Evolutionary conservation across 2,113 vertebrate species (phyloP).

Genomic region (Hippocampus comes): DNA sequence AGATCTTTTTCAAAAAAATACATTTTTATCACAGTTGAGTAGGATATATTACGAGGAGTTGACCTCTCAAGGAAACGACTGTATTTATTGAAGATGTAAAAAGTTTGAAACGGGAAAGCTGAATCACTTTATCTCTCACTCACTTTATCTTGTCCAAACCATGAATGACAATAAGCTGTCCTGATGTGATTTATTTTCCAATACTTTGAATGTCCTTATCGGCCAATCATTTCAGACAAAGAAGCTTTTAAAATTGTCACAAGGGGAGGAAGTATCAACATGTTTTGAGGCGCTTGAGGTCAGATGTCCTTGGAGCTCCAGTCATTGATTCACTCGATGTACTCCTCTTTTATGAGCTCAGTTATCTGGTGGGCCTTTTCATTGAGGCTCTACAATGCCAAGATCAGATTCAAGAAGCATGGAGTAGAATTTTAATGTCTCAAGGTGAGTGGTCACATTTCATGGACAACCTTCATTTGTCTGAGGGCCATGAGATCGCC

Average conservation of each 20-base stretch:
- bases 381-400: slow-evolving; percentile 20
- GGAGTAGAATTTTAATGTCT: slow-evolving; percentile 34
- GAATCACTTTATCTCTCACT: background rate
- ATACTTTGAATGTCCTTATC: slow-evolving; percentile 1
- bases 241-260: slow-evolving; percentile 41
- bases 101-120: background rate
- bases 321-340: slow-evolving; percentile 22
- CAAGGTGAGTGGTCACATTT: slow-evolving; percentile 32
- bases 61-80: background rate
- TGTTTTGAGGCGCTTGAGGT: slow-evolving; percentile 50
- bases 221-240: background rate
- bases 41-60: background rate
- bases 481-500: slow-evolving; percentile 1
- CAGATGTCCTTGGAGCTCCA: slow-evolving; percentile 41
- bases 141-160: background rate
- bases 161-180: background rate
- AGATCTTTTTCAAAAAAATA: background rate
- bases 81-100: background rate
- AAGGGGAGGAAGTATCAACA: slow-evolving; percentile 33
- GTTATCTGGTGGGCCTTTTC: slow-evolving; percentile 43
- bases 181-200: background rate
- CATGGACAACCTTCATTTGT: slow-evolving; percentile 13
- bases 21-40: background rate
- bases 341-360: slow-evolving; percentile 36
- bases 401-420: slow-evolving; percentile 43